Base-by-base conservation (phyloP, 2,888 invertebrate species). In the Sarcophaga caerulescens region DNA sequence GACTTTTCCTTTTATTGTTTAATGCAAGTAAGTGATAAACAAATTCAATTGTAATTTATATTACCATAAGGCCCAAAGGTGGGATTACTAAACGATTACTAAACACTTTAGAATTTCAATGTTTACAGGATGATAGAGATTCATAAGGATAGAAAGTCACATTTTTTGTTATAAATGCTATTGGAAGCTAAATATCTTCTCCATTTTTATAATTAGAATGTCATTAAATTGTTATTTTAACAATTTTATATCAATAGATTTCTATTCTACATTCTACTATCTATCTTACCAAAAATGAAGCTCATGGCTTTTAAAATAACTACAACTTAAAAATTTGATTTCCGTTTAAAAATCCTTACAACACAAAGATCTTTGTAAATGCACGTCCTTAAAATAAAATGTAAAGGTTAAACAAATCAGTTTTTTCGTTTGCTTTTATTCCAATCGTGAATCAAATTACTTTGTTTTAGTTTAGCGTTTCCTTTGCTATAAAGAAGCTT, bases 361-460 rank as follows among this genome's bases (percentile, higher is more conserved):
- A 0, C 35, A 35, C 8, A 35, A 6, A 6, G 35, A 1, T 35
- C 6, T 35, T 35, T 35, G 6, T 35, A n/a, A n/a, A 35, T 35
- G 35, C 35, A 52, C 52, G 52, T 52, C 19, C 62, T 25, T 21
- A 66, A 73, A 74, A 60, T 19, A 60, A 21, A 19, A 11, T 60
- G 8, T 10, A 21, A 19, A 21, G n/a, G 12, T 19, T 21, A 57
- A 47, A 69, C 19, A 14, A 74, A 19, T 73, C 4, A 11, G 17
- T 70, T 57, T 70, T 25, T 19, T 19, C 25, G 0, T 63, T 57
- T 45, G 47, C 59, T 11, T 17, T 65, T 52, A 52, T 80, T 79
- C 25, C 21, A 65, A 65, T 65, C 59, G 21, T 79, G 70, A 57
- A 79, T 79, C 75, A 52, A 70, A 84, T 68, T 76, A 80, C 80